Evolutionary conservation across 1,140 invertebrate genomes (phyloP), one percentile per base, ranked within the genome.

Genomic region (Drosophila sp.): DNA sequence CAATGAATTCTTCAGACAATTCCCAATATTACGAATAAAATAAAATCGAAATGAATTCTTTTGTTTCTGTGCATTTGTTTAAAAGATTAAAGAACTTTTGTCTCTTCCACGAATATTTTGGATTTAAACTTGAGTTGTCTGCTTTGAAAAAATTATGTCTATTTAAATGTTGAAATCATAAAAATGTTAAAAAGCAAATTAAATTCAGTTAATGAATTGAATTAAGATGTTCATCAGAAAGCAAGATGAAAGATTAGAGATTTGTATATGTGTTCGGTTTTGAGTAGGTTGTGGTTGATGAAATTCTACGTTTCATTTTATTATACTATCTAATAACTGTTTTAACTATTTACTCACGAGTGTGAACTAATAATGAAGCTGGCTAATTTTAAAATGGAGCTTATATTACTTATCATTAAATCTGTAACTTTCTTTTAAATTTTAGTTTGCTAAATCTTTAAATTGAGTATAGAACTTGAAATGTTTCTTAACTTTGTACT

Each of bases 191-290:
- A 40, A 25, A 54, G 51, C 25, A 54, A 54, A 38, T 25, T 53
- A 8, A 32, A 50, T 29, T 29, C 27, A 4, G n/a, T 14, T 29
- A 50, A 32, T 32, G 46, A 50, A 50, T 50, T 50, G 25, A 50
- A 50, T 50, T 29, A 50, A 50, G 46, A 50, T 50, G 46, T 50
- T 50, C 46, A 50, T 14, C 46, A 50, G 27, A 48, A 32, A 50
- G 46, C 46, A 8, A 32, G 27, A 50, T 46, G 6, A 29, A 29
- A 29, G 27, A 29, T 29, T 21, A 21, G 21, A 21, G 4, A 21
- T 21, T 21, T 2, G 21, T 21, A 21, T 21, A 21, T 21, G 1
- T 21, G 21, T 21, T 21, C 21, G 6, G 0, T 29, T 29, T 29
- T 29, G 27, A 29, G 4, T 29, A 29, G 6, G 4, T 29, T 29